Evolutionary conservation across 2,888 invertebrate genomes (phyloP).

Genomic region (Dioctria rufipes): DNA sequence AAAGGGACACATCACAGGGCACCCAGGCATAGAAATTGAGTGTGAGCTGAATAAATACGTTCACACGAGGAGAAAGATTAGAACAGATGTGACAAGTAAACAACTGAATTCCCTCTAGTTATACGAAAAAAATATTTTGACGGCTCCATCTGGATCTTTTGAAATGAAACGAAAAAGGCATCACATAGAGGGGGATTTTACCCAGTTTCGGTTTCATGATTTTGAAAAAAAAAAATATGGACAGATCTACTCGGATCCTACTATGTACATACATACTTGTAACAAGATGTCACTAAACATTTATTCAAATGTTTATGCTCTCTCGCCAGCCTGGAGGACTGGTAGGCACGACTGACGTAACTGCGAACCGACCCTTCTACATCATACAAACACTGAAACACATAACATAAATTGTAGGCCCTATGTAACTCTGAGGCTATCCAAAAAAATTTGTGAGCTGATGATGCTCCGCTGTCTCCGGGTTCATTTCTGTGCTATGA

Average conservation of each 20-base stretch:
- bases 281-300: slow-evolving; percentile 49
- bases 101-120: slow-evolving; percentile 24
- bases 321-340: not conserved
- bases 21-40: not conserved
- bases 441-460: not conserved
- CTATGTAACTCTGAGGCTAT: slow-evolving; percentile 5
- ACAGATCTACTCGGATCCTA: not conserved
- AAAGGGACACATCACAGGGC: slow-evolving; percentile 31
- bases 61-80: slow-evolving; percentile 45
- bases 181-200: not conserved
- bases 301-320: slow-evolving; percentile 43
- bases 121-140: slow-evolving; percentile 38
- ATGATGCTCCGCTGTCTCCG: slow-evolving; percentile 12
- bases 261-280: slow-evolving; percentile 10
- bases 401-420: slow-evolving; percentile 5
- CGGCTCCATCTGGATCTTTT: slow-evolving; percentile 46
- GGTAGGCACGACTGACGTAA: slow-evolving; percentile 7
- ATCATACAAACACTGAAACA: not conserved
- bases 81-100: slow-evolving; percentile 56
- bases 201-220: slow-evolving; percentile 27
- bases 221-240: slow-evolving; percentile 25
- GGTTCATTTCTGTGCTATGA: slow-evolving; percentile 16
- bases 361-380: not conserved
- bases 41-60: slow-evolving; percentile 46
- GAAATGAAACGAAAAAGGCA: slow-evolving; percentile 44